These are phyloP conservation scores for Ranitomeya imitator DNA, from an alignment of 2,113 vertebrate species.

Conservation along the genomic window DNA sequence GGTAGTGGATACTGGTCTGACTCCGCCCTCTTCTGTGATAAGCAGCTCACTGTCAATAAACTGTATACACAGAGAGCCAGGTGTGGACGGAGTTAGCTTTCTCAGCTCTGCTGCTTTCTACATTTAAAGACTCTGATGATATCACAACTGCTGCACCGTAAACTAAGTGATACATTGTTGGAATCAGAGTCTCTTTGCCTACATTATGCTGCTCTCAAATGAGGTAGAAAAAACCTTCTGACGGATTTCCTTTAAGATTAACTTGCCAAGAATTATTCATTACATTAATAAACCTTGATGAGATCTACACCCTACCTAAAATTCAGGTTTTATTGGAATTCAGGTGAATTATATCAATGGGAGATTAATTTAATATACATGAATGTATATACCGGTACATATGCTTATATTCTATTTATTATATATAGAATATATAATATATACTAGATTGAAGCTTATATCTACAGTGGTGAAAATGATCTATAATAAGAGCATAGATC, in stretches of 20 bases:
- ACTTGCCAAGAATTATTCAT: neutral
- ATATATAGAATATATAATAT: neutral
- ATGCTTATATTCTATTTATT: neutral
- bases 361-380: neutral
- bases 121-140: no score
- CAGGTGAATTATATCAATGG: conserved; percentile 5
- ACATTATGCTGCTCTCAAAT: no score
- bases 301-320: neutral
- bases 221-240: no score
- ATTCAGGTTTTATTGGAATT: neutral
- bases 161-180: no score
- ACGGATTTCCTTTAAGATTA: neutral
- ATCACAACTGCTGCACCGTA: no score
- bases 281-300: neutral
- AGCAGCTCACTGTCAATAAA: no score
- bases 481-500: neutral
- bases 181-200: no score
- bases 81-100: no score
- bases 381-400: neutral
- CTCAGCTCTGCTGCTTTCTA: no score
- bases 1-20: no score
- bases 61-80: no score
- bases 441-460: neutral
- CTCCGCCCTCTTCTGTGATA: no score
- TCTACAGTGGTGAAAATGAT: neutral